Base-by-base conservation (phyloP, 2,888 invertebrate genomes). In the Sinodicranocentrus sp. region DNA sequence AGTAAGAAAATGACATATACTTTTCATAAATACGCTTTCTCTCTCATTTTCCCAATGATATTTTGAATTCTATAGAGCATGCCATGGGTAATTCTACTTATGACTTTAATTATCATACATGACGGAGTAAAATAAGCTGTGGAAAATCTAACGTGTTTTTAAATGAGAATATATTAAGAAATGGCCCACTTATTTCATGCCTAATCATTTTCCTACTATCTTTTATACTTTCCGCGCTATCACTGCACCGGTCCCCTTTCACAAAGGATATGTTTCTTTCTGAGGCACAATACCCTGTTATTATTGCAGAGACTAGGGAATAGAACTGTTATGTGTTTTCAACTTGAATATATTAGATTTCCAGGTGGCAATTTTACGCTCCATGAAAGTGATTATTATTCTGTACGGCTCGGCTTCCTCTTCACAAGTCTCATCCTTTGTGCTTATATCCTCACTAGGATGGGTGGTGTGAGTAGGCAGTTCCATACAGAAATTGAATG, bases 341-440 rank as follows among this genome's bases (percentile, higher is more conserved):
- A 21, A 33, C 33, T 63, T 28, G 63, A 63, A 63, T 63, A 63
- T 23, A 57, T 63, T 63, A 28, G 63, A 63, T 63, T 63, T 63
- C 63, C 63, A 63, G 63, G 63, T 63, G 63, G 63, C 63, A 63
- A 63, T 63, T 63, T 63, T 63, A 28, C 63, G 63, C 63, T 63
- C 63, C 63, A 63, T 63, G 63, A 63, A 63, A 63, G 33, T 63
- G 33, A 63, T 63, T 63, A 63, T 63, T 63, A 63, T 63, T 63
- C 63, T 63, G 63, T 15, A 33, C 63, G 33, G 15, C 28, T 19
- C 19, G 33, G 63, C 19, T 10, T n/a, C 28, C 33, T 63, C 28
- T 19, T 63, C 17, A 5, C 21, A 5, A 6, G 3, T 52, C 52
- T 17, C 52, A 3, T 52, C 17, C 52, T 52, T n/a, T 10, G n/a